Base-by-base conservation (phyloP, 2,113 vertebrate species). In the Galbula dea region DNA sequence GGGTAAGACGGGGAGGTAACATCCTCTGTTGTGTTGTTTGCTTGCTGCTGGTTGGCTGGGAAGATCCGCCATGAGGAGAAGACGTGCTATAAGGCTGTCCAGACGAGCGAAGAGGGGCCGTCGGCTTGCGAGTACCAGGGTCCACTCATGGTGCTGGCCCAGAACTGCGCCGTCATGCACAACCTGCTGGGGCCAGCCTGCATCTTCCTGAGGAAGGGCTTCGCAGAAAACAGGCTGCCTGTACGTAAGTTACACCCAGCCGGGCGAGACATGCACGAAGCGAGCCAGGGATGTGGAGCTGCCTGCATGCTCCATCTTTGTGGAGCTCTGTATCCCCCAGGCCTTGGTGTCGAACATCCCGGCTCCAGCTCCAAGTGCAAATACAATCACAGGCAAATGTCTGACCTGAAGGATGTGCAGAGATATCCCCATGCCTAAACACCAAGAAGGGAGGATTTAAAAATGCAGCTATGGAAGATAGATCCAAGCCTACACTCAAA, bases 131-230 rank as follows among this genome's bases (percentile, higher is more conserved):
- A 97, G 95, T 97, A 98, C 97, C 98, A 98, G 22, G 98, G 98
- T 95, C 98, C 98, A 0, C 98, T 99, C 94, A 97, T 98, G 97
- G 97, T 98, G 97, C 97, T 99, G 97, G 98, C 99, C 96, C 99
- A 99, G 98, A 99, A 98, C 97, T 99, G 99, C 91, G 98, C 98
- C 17, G 98, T 98, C 97, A 98, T 99, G 98, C 98, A 99, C 98
- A 99, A 98, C 97, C 97, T 99, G 77, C 98, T 99, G 97, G 99
- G 99, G 94, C 99, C 99, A 7, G 99, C 99, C 77, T 99, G 99
- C 98, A 98, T 99, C 97, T 99, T 99, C 97, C 98, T 99, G 96
- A 98, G 99, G 98, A 99, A 99, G 98, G 99, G 98, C 98, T 99
- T 99, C 97, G 99, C 99, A 75, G 98, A 99, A 97, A 99, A 97